These are phyloP conservation scores for Andrena dorsata DNA, from an alignment of 2,888 invertebrate species.

Conservation along the genomic window DNA sequence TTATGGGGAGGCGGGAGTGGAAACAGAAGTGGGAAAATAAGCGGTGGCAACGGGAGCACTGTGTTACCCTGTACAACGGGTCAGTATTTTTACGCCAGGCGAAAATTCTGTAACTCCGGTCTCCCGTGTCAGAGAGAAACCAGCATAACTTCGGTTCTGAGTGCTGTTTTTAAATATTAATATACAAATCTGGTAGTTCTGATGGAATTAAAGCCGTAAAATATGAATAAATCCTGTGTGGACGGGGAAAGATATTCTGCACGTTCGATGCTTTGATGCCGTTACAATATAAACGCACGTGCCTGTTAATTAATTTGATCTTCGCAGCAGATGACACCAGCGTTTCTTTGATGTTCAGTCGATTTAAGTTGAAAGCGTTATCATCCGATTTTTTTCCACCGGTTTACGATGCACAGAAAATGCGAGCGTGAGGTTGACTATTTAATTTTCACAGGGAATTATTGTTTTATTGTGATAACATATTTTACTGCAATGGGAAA, in stretches of 20 bases:
- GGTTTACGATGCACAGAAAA: neutral
- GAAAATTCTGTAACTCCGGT: neutral
- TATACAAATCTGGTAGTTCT: too few species aligned
- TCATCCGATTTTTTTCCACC: neutral
- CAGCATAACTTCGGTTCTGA: neutral
- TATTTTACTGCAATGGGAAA: too few species aligned
- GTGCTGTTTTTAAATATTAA: too few species aligned
- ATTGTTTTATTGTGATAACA: too few species aligned
- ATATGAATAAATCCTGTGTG: too few species aligned
- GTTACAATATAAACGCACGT: neutral
- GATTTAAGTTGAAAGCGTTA: slow-evolving; percentile 23
- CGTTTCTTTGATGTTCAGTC: slow-evolving; percentile 29
- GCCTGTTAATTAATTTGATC: slow-evolving; percentile 20
- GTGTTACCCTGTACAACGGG: slow-evolving; percentile 27
- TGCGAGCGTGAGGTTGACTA: neutral
- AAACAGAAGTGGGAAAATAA: slow-evolving; percentile 34
- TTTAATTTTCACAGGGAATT: too few species aligned
- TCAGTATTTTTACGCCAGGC: slow-evolving; percentile 45
- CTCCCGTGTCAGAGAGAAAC: neutral
- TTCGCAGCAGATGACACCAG: neutral
- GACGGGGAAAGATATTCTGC: too few species aligned
- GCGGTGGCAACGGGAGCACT: slow-evolving; percentile 40
- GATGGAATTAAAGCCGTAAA: too few species aligned
- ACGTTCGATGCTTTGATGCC: neutral
- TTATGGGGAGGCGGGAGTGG: slow-evolving; percentile 48